Evolutionary conservation across 2,113 vertebrate species (phyloP), one percentile per base, ranked within the genome.

Genomic region (Eulemur macaco): DNA sequence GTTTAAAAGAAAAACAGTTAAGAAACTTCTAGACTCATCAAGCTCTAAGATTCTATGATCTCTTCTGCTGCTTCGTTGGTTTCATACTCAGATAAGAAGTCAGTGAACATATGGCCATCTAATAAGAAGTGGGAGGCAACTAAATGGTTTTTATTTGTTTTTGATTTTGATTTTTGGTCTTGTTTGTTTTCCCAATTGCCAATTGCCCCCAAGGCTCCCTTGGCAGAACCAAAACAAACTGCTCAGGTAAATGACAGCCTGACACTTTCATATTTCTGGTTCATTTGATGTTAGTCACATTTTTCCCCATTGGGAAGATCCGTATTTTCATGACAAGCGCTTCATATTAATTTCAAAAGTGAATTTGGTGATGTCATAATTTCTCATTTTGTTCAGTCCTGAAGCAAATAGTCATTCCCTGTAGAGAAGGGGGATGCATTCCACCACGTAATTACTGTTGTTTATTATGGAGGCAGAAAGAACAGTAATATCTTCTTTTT

Each of bases 321-420:
- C 83, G 58, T 80, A 89, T 78, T 96, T 96, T 96, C 0, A 27
- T 93, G 91, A 97, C 78, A 97, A 93, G 80, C 3, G 0, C 83
- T 95, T 94, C 78, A 94, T 81, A 97, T 96, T 97, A 96, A 94
- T 96, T 98, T 96, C 82, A 69, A 86, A 97, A 94, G 56, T 95
- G 23, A 58, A 83, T 95, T 95, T 91, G 89, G 89, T 97, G 94
- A 97, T 97, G 95, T 97, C 94, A 97, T 96, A 97, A 93, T 97
- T 97, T 96, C 74, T 97, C 95, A 96, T 96, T 96, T 97, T 96
- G 78, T 94, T 98, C 78, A 86, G 86, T 91, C 83, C 91, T 94
- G 86, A 97, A 97, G 86, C 80, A 74, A 94, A 56, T 11, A 95
- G 56, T 89, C 66, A 93, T 96, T 93, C 98, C 83, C 96, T 94